These are phyloP conservation scores for Drosophila quinaria DNA, from an alignment of 2,888 invertebrate genomes.

Conservation along the genomic window DNA sequence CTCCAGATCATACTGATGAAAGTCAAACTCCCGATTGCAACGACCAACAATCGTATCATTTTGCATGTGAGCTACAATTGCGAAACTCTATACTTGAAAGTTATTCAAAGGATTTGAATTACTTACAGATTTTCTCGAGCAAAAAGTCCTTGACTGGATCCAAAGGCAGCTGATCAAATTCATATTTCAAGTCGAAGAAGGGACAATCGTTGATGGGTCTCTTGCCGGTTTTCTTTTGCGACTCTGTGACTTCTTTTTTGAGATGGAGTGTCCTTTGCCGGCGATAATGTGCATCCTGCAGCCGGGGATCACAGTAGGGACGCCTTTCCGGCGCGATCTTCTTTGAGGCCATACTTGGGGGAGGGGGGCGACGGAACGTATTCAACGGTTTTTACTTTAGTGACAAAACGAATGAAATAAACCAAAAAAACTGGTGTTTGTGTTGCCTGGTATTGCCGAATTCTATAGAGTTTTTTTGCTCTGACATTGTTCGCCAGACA, in stretches of 20 bases:
- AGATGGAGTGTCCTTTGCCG: constrained; percentile 43
- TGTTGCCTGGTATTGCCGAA: constrained; percentile 41
- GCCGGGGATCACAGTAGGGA: constrained; percentile 72
- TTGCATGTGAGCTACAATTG: constrained; percentile 81
- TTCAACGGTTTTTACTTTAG: constrained; percentile 17
- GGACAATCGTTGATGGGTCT: constrained; percentile 83
- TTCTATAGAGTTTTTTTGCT: constrained; percentile 41
- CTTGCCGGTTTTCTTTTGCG: constrained; percentile 53
- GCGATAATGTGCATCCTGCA: constrained; percentile 53
- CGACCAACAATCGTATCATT: constrained; percentile 78
- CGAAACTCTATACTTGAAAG: not conserved
- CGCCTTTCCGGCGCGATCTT: constrained; percentile 73
- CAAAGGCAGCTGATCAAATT: constrained; percentile 84
- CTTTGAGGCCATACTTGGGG: constrained; percentile 34
- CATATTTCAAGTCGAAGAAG: constrained; percentile 83
- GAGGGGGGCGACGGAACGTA: not conserved
- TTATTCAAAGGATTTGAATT: not conserved
- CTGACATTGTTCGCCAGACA: constrained; percentile 59
- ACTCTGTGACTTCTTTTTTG: constrained; percentile 1
- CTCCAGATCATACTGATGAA: constrained; percentile 76
- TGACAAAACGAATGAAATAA: constrained; percentile 30
- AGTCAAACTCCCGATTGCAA: constrained; percentile 83
- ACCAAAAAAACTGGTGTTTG: constrained; percentile 39
- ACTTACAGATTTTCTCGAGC: constrained; percentile 81
- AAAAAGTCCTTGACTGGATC: constrained; percentile 83